Evolutionary conservation across 2,113 vertebrate species (phyloP).

Genomic region (Phylloscopus whistleri): DNA sequence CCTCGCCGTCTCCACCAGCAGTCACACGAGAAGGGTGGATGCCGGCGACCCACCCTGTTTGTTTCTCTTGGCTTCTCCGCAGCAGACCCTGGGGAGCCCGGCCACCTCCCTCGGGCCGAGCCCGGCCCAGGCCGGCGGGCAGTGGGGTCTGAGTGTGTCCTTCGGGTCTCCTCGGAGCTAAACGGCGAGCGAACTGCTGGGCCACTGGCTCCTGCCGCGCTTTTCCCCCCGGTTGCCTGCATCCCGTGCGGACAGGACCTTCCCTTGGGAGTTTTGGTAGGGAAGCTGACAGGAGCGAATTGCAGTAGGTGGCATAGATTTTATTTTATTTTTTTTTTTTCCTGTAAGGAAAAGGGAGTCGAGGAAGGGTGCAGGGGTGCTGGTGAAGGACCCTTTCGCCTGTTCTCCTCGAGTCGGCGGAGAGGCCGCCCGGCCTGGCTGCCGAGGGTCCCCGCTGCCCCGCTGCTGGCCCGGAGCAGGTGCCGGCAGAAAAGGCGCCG

Average conservation of each 20-base stretch:
- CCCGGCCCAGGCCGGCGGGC: too few species aligned
- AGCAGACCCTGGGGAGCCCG: background rate
- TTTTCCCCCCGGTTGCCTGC: background rate
- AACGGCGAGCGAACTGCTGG: background rate
- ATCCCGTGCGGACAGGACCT: background rate
- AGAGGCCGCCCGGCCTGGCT: background rate
- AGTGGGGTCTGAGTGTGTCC: background rate
- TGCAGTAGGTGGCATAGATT: background rate
- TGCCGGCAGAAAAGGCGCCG: conserved; percentile 45
- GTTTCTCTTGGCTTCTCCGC: background rate
- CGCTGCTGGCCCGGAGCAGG: background rate
- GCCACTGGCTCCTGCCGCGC: background rate
- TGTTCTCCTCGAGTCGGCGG: background rate
- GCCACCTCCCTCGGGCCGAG: background rate
- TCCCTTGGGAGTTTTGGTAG: background rate
- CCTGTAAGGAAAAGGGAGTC: background rate
- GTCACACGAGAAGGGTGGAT: background rate
- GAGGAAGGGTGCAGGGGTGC: background rate
- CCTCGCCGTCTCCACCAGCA: background rate
- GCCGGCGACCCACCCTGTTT: background rate
- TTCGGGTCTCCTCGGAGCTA: background rate
- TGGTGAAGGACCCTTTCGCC: background rate
- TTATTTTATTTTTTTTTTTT: background rate
- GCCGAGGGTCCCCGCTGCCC: background rate
- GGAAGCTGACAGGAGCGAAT: background rate